Evolutionary conservation across 2,888 invertebrate genomes (phyloP).

Genomic region (Stomorhina lunata): DNA sequence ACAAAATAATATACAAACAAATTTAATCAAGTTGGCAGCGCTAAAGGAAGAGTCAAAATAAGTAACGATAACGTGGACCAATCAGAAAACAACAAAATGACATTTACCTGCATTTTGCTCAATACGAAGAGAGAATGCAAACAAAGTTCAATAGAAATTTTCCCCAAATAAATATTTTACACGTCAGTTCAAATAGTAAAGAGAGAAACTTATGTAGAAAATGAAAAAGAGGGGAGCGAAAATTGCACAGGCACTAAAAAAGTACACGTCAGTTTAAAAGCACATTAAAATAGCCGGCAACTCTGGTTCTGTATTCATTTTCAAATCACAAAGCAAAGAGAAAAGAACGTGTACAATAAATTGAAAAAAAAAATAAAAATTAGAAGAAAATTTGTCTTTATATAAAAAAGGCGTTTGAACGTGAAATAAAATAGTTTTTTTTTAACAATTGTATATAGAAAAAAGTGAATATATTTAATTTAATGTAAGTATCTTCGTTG

Average conservation of each 20-base stretch:
- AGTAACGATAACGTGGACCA: conserved; percentile 72
- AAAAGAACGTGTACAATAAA: conserved; percentile 63
- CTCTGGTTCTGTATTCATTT: conserved; percentile 75
- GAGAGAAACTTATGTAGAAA: conserved; percentile 71
- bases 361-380: not conserved
- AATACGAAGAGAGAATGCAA: not conserved
- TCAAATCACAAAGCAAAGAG: conserved; percentile 74
- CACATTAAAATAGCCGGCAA: conserved; percentile 75
- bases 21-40: conserved; percentile 15
- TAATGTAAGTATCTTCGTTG: conserved; percentile 54
- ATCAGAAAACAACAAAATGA: conserved; percentile 71
- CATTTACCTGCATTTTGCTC: conserved; percentile 40
- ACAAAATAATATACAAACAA: not conserved
- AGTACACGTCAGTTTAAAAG: conserved; percentile 66
- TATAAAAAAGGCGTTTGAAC: conserved; percentile 14
- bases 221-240: conserved; percentile 52
- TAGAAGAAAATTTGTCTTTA: conserved; percentile 9
- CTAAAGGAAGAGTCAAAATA: not conserved
- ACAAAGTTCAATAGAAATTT: conserved; percentile 70
- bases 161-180: conserved; percentile 27
- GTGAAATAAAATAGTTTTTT: conserved; percentile 20
- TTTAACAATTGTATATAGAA: conserved; percentile 5
- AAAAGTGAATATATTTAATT: conserved; percentile 23
- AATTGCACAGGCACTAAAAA: conserved; percentile 5
- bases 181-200: conserved; percentile 65